Evolutionary conservation across 2,113 vertebrate species (phyloP), one percentile per base, ranked within the genome.

Genomic region (Epinephelus fuscoguttatus): DNA sequence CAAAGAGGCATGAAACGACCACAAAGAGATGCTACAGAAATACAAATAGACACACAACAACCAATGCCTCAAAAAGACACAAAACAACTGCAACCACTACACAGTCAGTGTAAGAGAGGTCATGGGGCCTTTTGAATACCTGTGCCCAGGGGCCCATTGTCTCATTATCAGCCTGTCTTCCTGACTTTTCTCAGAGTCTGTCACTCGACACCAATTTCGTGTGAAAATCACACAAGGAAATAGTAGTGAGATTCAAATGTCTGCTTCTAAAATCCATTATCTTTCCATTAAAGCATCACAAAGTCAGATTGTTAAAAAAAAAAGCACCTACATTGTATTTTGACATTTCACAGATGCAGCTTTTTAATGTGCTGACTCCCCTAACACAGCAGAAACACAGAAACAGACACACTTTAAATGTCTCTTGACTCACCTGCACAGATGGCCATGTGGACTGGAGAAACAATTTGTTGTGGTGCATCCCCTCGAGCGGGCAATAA

Each of bases 391-490:
- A 75, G 27, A 0, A 55, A 49, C 56, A 77, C 71, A 81, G 45
- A 27, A 40, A 57, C 47, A 70, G 15, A 70, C 84, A 13, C 25
- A 71, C 42, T 23, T 47, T 25, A 13, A 57, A 84, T 42, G 27
- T 82, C 49, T 84, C 72, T 17, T 2, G 69, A 71, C 73, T 71
- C 88, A 91, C 73, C 64, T 89, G 80, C 50, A 27, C 60, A 62
- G 69, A 33, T 17, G 42, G 33, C 18, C 47, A 12, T 57, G 49
- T 49, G 25, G 63, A 45, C 82, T 86, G 84, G 86, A 89, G 88
- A 89, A 93, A 66, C 14, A 62, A 85, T 92, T 90, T 88, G 76
- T 81, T 91, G 73, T 81, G 74, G 71, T 72, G 63, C 17, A 18
- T 68, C 30, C 62, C 70, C 79, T 77, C 85, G 11, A 82, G 82